Percentiles rank a stretch among this genome's conserved stretches.
Evolutionary conservation across 2,888 invertebrate genomes (phyloP).

Genomic region (Andrena camellia): DNA sequence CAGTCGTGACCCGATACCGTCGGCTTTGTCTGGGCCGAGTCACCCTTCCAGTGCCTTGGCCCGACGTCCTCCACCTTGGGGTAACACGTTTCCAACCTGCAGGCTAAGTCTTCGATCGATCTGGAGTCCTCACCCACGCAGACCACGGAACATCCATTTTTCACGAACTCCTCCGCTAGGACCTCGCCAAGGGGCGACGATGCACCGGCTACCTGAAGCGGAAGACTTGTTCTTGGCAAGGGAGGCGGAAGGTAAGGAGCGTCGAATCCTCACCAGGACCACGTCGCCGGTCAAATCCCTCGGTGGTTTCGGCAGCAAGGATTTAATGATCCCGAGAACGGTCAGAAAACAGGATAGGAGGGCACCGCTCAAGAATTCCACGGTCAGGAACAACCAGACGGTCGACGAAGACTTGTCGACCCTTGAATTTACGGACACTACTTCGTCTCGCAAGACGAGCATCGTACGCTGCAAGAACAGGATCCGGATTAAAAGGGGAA

Average conservation of each 20-base stretch:
- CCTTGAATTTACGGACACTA: conserved; percentile 61
- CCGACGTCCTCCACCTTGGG: conserved; percentile 63
- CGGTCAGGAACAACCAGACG: conserved; percentile 77
- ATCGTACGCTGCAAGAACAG: conserved; percentile 71
- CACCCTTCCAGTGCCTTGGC: conserved; percentile 67
- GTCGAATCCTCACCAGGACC: conserved; percentile 76
- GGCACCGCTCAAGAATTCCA: conserved; percentile 77
- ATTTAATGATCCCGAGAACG: conserved; percentile 74
- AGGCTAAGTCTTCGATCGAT: conserved; percentile 65
- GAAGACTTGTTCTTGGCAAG: neutral
- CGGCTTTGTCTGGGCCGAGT: conserved; percentile 29
- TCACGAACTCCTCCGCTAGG: conserved; percentile 79
- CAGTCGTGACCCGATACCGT: conserved; percentile 75
- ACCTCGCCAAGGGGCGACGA: conserved; percentile 77
- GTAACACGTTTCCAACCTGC: conserved; percentile 61
- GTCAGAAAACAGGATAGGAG: conserved; percentile 73
- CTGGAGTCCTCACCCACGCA: conserved; percentile 76
- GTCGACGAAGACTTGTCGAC: conserved; percentile 69
- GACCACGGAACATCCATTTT: conserved; percentile 78
- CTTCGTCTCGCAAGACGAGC: conserved; percentile 72
- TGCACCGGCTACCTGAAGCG: conserved; percentile 77
- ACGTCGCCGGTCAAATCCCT: conserved; percentile 79
- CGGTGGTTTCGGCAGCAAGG: conserved; percentile 81
- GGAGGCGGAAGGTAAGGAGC: neutral
- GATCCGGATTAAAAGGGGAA: neutral